Conservation (phyloP, 2,113 vertebrate genomes). For the Gopherus evgoodei region DNA sequence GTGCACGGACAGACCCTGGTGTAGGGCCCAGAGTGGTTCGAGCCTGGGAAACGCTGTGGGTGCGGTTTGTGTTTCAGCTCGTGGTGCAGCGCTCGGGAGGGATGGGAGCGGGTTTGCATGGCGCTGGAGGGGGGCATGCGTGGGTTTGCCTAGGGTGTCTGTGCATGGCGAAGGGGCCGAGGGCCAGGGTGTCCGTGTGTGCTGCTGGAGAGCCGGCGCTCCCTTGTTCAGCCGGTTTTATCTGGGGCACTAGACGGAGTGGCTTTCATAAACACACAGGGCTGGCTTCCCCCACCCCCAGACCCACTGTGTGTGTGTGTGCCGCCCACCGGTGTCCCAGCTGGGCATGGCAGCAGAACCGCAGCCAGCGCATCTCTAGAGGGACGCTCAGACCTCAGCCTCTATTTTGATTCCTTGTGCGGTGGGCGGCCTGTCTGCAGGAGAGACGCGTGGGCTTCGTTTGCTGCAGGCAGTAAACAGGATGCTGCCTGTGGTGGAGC, state of each 20-base stretch:
- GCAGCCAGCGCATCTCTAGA: not conserved
- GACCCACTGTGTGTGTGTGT: not conserved
- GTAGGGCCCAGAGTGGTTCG: not conserved
- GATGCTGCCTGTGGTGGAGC: not conserved
- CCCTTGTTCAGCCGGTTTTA: not conserved
- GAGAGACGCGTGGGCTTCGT: not conserved
- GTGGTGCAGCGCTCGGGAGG: not conserved
- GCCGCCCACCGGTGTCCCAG: not conserved
- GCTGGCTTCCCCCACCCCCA: not conserved
- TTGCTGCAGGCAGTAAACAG: not conserved
- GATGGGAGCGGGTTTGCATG: not conserved
- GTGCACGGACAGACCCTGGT: rapidly evolving
- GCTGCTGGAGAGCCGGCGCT: too few species aligned
- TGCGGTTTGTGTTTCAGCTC: not conserved
- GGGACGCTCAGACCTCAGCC: not conserved
- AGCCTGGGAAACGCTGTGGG: not conserved
- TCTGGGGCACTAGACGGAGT: not conserved
- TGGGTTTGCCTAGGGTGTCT: too few species aligned
- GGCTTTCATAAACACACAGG: not conserved
- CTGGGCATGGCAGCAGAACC: not conserved
- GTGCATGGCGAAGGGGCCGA: too few species aligned
- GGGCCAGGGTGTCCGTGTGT: not conserved
- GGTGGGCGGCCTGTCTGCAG: too few species aligned
- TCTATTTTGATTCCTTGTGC: not conserved
- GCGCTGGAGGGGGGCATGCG: not conserved